These are phyloP conservation scores for Drosophila diplacantha DNA, from an alignment of 2,888 invertebrate species.

Conservation along the genomic window DNA sequence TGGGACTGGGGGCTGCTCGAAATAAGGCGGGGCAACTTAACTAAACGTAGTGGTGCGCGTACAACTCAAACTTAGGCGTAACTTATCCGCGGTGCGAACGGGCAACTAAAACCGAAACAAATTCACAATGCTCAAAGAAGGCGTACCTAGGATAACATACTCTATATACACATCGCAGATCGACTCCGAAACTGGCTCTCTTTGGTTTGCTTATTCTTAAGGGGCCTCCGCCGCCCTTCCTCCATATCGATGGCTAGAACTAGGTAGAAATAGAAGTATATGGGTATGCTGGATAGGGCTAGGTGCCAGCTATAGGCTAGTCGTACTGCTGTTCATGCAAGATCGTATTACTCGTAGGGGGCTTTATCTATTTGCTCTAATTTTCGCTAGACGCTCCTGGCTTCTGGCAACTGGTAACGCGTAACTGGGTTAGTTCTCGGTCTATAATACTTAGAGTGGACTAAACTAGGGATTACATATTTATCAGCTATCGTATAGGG, in stretches of 20 bases:
- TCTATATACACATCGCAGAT: slow-evolving; percentile 35
- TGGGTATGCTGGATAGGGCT: slow-evolving; percentile 9
- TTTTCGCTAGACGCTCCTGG: slow-evolving; percentile 26
- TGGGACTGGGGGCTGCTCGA: slow-evolving; percentile 5
- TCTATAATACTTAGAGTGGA: slow-evolving; percentile 51
- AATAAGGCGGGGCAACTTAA: slow-evolving; percentile 34
- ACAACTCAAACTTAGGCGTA: slow-evolving; percentile 23
- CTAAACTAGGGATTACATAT: slow-evolving; percentile 45
- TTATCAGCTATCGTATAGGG: slow-evolving; percentile 30
- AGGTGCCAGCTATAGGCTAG: slow-evolving; percentile 14
- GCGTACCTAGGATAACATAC: slow-evolving; percentile 40
- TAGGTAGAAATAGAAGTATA: slow-evolving; percentile 29
- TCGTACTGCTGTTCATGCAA: slow-evolving; percentile 14
- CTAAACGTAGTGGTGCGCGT: slow-evolving; percentile 9
- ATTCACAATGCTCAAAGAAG: slow-evolving; percentile 35
- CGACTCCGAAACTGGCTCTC: slow-evolving; percentile 35
- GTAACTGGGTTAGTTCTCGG: slow-evolving; percentile 40
- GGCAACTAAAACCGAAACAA: slow-evolving; percentile 33
- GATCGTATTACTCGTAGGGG: slow-evolving; percentile 24
- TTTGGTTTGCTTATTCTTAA: slow-evolving; percentile 40
- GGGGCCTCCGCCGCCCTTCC: background rate
- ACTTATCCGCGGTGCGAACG: slow-evolving; percentile 17
- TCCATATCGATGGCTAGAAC: slow-evolving; percentile 21
- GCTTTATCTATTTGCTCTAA: slow-evolving; percentile 41
- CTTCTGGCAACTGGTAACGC: slow-evolving; percentile 25